Percentiles rank a stretch among this genome's conserved stretches.
Evolutionary conservation across 2,888 invertebrate species (phyloP).

Genomic region (Lottia gigantea): DNA sequence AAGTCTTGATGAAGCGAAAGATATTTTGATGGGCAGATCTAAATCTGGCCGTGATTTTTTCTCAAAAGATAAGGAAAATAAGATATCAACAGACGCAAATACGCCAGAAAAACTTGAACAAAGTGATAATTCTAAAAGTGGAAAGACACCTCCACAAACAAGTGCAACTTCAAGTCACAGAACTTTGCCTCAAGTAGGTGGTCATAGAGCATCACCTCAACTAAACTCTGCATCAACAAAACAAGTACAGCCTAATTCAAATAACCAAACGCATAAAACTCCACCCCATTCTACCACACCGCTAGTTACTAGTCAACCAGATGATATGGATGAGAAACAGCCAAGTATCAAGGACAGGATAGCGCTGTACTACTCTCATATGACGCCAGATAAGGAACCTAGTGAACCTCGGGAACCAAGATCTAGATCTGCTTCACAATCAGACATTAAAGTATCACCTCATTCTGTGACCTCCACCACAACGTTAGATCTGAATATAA

Average conservation of each 20-base stretch:
- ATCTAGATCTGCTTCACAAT: conserved; percentile 32
- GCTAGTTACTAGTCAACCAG: background rate
- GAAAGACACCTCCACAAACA: background rate
- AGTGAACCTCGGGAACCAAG: conserved; percentile 22
- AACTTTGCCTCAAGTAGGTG: background rate
- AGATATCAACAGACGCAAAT: background rate
- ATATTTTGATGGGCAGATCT: conserved; percentile 57
- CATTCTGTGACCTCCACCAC: conserved; percentile 9
- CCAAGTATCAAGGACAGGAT: conserved; percentile 47
- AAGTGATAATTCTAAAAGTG: conserved; percentile 11
- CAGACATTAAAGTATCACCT: conserved; percentile 16
- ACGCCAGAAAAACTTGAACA: background rate
- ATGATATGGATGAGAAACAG: conserved; percentile 28
- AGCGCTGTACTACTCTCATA: conserved; percentile 40
- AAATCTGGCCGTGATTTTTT: conserved; percentile 27
- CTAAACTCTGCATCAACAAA: background rate
- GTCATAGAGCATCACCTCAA: background rate
- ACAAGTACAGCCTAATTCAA: background rate
- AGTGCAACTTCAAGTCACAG: conserved; percentile 5
- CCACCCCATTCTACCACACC: no score
- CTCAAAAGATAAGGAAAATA: background rate
- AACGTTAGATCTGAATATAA: conserved; percentile 11
- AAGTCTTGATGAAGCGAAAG: conserved; percentile 56
- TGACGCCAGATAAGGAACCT: conserved; percentile 14
- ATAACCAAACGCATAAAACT: background rate